Evolutionary conservation across 2,888 invertebrate genomes (phyloP).

Genomic region (Coelopa pilipes): DNA sequence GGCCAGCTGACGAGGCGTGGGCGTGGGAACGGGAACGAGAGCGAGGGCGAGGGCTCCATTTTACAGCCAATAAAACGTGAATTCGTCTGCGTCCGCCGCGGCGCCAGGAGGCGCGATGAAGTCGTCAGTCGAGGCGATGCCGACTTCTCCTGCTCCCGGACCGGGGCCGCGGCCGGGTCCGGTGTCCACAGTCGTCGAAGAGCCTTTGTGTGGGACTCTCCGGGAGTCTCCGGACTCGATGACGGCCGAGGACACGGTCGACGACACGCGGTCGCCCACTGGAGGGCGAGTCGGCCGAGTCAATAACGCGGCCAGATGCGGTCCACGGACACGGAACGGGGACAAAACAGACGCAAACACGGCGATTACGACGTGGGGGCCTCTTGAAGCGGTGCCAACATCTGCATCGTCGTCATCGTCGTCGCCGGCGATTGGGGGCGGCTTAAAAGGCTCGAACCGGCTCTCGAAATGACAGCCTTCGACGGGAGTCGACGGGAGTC

Average conservation of each 20-base stretch:
- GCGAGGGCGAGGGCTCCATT: background rate
- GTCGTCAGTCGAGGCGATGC: background rate
- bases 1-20: too few relatives aligned
- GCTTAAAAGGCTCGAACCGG: constrained; percentile 24
- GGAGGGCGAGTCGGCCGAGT: background rate
- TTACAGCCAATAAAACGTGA: constrained; percentile 34
- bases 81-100: constrained; percentile 15
- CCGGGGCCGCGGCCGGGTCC: background rate
- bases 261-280: background rate
- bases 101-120: background rate
- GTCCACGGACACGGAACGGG: background rate
- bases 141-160: background rate
- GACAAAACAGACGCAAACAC: constrained; percentile 19
- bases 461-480: constrained; percentile 33
- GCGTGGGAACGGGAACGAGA: too few relatives aligned
- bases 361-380: constrained; percentile 16
- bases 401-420: constrained; percentile 30
- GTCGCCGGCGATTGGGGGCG: constrained; percentile 33
- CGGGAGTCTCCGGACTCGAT: constrained; percentile 19
- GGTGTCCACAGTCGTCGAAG: too few relatives aligned
- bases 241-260: constrained; percentile 11
- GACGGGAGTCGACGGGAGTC: constrained; percentile 20
- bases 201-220: background rate
- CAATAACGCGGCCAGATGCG: background rate
- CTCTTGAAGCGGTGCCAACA: constrained; percentile 35